phyloP scores from a whole-genome alignment of 2,888 invertebrate genomes.

The Amiota mariae region DNA sequence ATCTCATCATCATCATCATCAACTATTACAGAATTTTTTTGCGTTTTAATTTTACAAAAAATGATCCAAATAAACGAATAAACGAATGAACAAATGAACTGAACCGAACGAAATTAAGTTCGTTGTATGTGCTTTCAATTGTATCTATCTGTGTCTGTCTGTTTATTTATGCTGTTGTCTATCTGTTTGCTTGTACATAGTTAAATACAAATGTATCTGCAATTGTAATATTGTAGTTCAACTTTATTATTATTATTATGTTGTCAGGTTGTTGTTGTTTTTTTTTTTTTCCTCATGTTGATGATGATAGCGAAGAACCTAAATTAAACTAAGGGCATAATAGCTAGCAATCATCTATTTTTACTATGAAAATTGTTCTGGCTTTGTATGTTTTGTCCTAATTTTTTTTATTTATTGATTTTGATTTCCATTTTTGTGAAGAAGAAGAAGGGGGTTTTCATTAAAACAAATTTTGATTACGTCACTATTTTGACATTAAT shows the following conservation, averaged over 20 bases:
- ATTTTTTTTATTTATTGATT: too few relatives aligned
- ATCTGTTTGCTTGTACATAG: constrained; percentile 18
- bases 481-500: too few relatives aligned
- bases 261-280: not conserved
- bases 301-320: too few relatives aligned
- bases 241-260: constrained; percentile 13
- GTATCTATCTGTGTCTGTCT: not conserved
- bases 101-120: constrained; percentile 40
- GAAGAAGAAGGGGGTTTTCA: too few relatives aligned
- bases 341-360: too few relatives aligned
- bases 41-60: constrained; percentile 6
- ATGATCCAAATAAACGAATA: not conserved
- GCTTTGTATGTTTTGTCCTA: constrained; percentile 14
- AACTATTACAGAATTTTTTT: not conserved
- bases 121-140: constrained; percentile 59
- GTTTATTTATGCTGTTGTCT: too few relatives aligned
- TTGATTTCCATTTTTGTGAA: too few relatives aligned
- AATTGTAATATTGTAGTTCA: constrained; percentile 24
- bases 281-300: constrained; percentile 8
- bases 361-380: not conserved
- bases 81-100: not conserved
- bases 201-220: constrained; percentile 36
- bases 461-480: too few relatives aligned
- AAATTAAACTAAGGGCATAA: too few relatives aligned
- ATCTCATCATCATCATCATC: not conserved